phyloP scores from a whole-genome alignment of 2,888 invertebrate species.

The Mesochorus sp. region DNA sequence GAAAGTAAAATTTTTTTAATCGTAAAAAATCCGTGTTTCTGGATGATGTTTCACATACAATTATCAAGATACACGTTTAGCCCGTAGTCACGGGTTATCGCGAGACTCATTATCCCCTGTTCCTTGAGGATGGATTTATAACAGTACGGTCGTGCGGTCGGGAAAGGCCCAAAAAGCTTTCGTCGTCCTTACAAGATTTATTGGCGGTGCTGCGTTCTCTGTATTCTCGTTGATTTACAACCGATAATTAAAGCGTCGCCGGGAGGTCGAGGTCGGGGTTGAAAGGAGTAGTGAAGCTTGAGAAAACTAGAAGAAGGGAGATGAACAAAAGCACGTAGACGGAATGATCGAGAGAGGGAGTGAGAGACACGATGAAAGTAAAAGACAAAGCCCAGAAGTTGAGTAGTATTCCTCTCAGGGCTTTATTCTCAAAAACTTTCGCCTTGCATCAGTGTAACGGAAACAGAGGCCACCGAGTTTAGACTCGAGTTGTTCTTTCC shows the following conservation, averaged over 20 bases:
- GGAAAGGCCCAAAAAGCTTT: slow-evolving; percentile 63
- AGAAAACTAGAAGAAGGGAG: slow-evolving; percentile 41
- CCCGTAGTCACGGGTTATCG: slow-evolving; percentile 50
- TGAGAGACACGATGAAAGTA: slow-evolving; percentile 35
- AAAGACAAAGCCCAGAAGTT: slow-evolving; percentile 48
- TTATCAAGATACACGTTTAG: slow-evolving; percentile 29
- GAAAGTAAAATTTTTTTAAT: neutral
- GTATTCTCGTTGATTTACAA: slow-evolving; percentile 74
- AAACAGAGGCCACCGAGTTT: slow-evolving; percentile 58
- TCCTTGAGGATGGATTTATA: slow-evolving; percentile 60
- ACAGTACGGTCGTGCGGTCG: slow-evolving; percentile 53
- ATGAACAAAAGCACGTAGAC: slow-evolving; percentile 58
- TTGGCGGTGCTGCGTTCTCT: slow-evolving; percentile 66
- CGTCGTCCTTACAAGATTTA: slow-evolving; percentile 74
- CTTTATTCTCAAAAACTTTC: slow-evolving; percentile 72
- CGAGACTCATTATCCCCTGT: slow-evolving; percentile 61
- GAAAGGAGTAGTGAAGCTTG: slow-evolving; percentile 51
- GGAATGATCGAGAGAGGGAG: slow-evolving; percentile 23
- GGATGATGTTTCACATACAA: slow-evolving; percentile 19
- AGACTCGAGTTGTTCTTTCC: slow-evolving; percentile 63
- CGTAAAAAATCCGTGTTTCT: neutral
- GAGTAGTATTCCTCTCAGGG: slow-evolving; percentile 49
- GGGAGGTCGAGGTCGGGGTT: slow-evolving; percentile 50
- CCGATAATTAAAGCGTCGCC: slow-evolving; percentile 79
- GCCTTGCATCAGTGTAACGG: slow-evolving; percentile 37